phyloP scores from a whole-genome alignment of 2,113 vertebrate species.

The Silurus asotus region DNA sequence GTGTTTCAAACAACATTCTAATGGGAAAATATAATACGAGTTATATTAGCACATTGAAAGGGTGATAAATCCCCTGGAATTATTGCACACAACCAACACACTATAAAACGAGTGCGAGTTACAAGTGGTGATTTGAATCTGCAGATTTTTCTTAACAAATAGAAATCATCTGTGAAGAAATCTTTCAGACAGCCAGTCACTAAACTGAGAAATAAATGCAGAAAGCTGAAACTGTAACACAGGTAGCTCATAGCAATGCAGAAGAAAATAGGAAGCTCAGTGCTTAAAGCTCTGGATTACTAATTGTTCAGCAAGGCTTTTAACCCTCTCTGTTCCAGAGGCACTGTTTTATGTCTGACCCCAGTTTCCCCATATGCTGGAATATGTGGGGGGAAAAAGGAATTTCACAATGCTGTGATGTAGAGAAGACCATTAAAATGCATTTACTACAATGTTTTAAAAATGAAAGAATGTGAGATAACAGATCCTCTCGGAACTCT shows the following conservation, averaged over 20 bases:
- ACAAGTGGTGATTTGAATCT: background rate
- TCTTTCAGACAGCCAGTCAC: background rate
- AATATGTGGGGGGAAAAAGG: no score
- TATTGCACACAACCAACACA: background rate
- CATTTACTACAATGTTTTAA: background rate
- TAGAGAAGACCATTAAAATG: no score
- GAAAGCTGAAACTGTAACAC: no score
- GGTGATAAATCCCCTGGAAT: background rate
- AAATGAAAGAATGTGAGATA: constrained; percentile 8
- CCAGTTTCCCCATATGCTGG: no score
- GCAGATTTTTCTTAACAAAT: background rate
- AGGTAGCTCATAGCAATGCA: no score
- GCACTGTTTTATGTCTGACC: no score
- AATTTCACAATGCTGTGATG: no score
- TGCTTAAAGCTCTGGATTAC: no score
- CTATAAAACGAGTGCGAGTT: background rate
- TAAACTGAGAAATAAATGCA: no score
- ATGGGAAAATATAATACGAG: background rate
- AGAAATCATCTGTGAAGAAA: background rate
- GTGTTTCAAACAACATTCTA: background rate
- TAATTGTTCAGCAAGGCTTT: no score
- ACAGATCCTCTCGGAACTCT: background rate
- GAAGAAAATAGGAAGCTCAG: no score
- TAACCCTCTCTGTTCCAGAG: no score
- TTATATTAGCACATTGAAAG: background rate